phyloP scores from a whole-genome alignment of 2,888 invertebrate species.

The Eugnorisma glareosa region DNA sequence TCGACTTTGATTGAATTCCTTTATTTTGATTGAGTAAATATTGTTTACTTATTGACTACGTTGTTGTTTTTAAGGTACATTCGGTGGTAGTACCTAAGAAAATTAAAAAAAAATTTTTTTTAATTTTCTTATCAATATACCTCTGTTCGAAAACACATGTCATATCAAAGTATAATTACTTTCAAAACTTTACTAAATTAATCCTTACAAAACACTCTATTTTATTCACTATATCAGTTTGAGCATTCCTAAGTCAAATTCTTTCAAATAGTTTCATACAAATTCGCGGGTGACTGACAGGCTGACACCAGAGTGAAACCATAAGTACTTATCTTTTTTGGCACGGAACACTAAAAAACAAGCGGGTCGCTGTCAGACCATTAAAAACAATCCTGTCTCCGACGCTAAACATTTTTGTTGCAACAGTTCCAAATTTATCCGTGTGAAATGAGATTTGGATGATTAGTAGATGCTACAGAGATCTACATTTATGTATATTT shows the following conservation, averaged over 20 bases:
- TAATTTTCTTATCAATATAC: too few relatives aligned
- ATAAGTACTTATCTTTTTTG: background rate
- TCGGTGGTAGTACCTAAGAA: background rate
- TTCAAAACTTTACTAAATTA: background rate
- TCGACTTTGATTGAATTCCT: constrained; percentile 36
- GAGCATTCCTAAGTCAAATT: background rate
- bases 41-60: background rate
- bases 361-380: background rate
- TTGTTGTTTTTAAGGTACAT: background rate
- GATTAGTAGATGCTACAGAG: background rate
- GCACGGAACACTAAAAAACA: constrained; percentile 1
- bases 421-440: background rate
- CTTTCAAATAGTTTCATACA: background rate
- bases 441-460: background rate
- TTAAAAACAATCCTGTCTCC: background rate
- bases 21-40: constrained; percentile 4
- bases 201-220: background rate
- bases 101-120: too few relatives aligned
- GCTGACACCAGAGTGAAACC: constrained; percentile 9
- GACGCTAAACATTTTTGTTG: background rate
- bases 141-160: background rate
- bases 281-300: constrained; percentile 4
- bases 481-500: background rate
- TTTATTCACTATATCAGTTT: background rate
- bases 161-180: background rate